Conservation (phyloP, 2,113 vertebrate genomes). For the Typhlomys cinereus region DNA sequence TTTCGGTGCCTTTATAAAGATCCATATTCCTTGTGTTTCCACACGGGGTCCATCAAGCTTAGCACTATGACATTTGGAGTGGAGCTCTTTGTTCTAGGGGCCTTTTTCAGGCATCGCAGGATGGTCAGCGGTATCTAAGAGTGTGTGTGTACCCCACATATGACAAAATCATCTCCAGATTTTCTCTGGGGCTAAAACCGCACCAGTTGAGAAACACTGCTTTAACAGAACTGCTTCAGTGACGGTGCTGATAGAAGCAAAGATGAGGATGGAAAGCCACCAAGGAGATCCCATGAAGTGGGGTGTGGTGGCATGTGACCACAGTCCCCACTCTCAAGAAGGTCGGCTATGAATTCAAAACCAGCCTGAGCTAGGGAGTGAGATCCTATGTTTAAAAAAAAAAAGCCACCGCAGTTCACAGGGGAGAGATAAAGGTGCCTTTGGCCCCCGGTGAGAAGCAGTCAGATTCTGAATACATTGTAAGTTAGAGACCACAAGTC, state of each 20-base stretch:
- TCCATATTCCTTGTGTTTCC: background rate
- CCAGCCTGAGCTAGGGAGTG: background rate
- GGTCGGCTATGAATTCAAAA: background rate
- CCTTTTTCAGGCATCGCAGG: background rate
- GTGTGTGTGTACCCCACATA: rapidly evolving
- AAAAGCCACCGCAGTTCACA: background rate
- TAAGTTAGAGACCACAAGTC: background rate
- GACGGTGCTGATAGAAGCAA: background rate
- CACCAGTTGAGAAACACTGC: background rate
- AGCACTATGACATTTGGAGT: background rate
- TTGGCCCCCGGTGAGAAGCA: background rate
- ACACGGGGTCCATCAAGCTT: background rate
- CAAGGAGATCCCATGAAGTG: background rate
- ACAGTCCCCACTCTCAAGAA: background rate
- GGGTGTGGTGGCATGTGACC: no score
- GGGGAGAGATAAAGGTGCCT: background rate
- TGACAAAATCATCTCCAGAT: background rate
- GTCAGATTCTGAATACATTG: background rate
- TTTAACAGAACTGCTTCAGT: background rate
- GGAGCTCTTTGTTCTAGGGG: background rate
- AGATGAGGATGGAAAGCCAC: background rate
- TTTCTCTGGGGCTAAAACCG: background rate
- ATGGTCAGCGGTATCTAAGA: background rate
- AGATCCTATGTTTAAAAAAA: background rate
- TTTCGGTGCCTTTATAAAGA: background rate